A percentile compares a stretch with the other conserved stretches of the same genome.
Evolutionary conservation across 2,888 invertebrate genomes (phyloP).

Genomic region (Nebria brevicollis): DNA sequence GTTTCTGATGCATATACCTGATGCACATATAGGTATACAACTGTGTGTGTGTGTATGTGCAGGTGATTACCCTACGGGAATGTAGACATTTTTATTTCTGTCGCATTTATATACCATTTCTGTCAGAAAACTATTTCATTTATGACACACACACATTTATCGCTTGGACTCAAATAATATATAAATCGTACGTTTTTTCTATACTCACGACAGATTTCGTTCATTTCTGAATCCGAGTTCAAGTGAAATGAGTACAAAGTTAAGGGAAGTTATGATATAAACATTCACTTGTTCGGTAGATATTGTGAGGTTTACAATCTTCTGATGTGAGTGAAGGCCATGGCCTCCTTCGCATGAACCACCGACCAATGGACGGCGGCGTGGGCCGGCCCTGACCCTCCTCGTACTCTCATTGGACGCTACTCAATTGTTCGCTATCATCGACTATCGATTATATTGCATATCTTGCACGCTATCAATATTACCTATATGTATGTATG

Average conservation of each 20-base stretch:
- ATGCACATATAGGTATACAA: background rate
- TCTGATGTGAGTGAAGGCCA: conserved; percentile 15
- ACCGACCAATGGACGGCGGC: conserved; percentile 41
- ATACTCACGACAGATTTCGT: too few species aligned
- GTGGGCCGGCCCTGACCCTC: conserved; percentile 43
- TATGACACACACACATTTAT: background rate
- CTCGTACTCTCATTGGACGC: conserved; percentile 40
- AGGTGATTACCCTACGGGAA: conserved; percentile 19
- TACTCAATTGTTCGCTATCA: conserved; percentile 37
- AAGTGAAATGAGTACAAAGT: too few species aligned
- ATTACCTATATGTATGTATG: background rate
- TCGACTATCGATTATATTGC: conserved; percentile 3
- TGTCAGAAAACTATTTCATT: background rate
- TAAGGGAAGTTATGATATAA: background rate
- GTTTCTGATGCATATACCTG: too few species aligned
- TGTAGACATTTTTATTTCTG: conserved; percentile 11
- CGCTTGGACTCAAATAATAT: too few species aligned
- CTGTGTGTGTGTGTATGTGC: background rate
- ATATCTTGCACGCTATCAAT: background rate
- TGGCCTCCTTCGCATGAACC: conserved; percentile 15
- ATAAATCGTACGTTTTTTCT: too few species aligned
- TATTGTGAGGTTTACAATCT: background rate
- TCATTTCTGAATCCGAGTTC: too few species aligned
- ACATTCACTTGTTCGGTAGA: background rate
- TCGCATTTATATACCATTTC: background rate